Conservation (phyloP, 2,797 vertebrate species). For the Phataginus tricuspis region DNA sequence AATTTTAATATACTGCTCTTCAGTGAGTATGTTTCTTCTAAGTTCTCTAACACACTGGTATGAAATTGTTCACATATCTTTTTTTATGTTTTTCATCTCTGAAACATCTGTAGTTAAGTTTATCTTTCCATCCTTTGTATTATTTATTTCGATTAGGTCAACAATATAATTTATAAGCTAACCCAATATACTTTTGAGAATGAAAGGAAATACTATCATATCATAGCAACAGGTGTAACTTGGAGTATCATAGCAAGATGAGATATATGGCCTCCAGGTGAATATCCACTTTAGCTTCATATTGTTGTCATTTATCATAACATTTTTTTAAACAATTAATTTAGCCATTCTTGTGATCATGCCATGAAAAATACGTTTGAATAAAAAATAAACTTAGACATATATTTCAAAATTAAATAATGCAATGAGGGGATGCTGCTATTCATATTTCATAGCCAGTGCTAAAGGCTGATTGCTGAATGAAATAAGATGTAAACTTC, state of each 20-base stretch:
- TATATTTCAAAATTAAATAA: background rate
- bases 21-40: background rate
- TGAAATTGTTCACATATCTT: background rate
- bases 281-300: background rate
- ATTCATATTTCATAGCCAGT: background rate
- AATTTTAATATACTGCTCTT: background rate
- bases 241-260: background rate
- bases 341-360: background rate
- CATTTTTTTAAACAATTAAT: background rate
- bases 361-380: background rate
- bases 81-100: background rate
- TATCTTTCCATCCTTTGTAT: background rate
- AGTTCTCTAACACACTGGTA: background rate
- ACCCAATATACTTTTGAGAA: background rate
- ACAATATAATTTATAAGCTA: background rate
- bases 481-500: background rate
- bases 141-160: background rate
- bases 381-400: background rate
- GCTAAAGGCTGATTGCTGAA: background rate
- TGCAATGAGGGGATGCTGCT: background rate
- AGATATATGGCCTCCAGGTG: background rate
- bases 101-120: background rate
- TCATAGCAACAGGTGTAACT: background rate
- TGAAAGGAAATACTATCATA: background rate
- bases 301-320: background rate